A percentile compares a stretch with the other conserved stretches of the same genome.
Conservation (phyloP, 2,888 invertebrate genomes). For the Hypsopygia costalis region DNA sequence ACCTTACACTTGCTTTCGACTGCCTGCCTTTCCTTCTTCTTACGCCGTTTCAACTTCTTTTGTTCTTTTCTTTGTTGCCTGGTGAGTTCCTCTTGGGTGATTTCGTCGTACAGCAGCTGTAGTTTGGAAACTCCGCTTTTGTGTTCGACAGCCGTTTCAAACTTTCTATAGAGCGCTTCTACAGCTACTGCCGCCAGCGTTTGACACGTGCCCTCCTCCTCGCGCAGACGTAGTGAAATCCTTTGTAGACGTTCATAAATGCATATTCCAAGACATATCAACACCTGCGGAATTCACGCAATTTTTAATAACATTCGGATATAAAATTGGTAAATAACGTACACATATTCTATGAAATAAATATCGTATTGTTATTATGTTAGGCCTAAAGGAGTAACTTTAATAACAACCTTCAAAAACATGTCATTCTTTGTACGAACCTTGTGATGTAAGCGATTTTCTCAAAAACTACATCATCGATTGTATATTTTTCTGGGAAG, state of each 20-base stretch:
- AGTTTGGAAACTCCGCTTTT: constrained; percentile 94
- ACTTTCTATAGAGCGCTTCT: constrained; percentile 92
- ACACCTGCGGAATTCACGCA: too few relatives aligned
- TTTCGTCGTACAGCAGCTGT: constrained; percentile 92
- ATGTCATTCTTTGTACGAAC: too few relatives aligned
- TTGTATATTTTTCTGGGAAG: too few relatives aligned
- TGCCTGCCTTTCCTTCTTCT: constrained; percentile 83
- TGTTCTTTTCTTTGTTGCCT: constrained; percentile 93
- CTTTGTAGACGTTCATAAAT: constrained; percentile 94
- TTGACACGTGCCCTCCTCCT: constrained; percentile 97
- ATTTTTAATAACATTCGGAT: too few relatives aligned
- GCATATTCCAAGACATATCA: constrained; percentile 96
- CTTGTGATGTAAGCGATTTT: too few relatives aligned
- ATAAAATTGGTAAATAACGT: too few relatives aligned
- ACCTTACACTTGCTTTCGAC: constrained; percentile 70
- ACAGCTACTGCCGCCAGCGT: constrained; percentile 93
- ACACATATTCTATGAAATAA: too few relatives aligned
- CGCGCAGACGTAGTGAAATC: constrained; percentile 91
- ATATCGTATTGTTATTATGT: too few relatives aligned
- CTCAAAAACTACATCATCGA: too few relatives aligned
- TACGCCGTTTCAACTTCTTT: constrained; percentile 88
- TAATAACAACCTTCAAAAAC: too few relatives aligned
- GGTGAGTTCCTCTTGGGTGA: constrained; percentile 91
- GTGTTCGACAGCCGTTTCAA: constrained; percentile 93
- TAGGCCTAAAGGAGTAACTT: too few relatives aligned